Percentiles rank a stretch among this genome's conserved stretches.
Evolutionary conservation across 2,797 vertebrate species (phyloP).

Genomic region (Poeciliopsis gracilis): DNA sequence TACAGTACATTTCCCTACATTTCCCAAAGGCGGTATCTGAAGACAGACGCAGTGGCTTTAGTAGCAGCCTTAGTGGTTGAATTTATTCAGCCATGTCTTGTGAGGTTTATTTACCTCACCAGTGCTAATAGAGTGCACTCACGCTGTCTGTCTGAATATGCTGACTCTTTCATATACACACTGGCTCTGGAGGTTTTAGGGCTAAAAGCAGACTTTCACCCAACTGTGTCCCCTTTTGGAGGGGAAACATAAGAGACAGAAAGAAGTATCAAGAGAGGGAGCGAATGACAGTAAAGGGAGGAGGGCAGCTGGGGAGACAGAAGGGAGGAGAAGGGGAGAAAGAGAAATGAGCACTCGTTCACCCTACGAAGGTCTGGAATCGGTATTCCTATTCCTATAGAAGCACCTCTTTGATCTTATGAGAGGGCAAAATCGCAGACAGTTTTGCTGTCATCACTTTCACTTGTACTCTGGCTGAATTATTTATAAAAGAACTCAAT

Average conservation of each 20-base stretch:
- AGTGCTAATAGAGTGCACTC: conserved; percentile 77
- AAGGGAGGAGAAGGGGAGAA: conserved; percentile 29
- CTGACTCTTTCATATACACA: conserved; percentile 66
- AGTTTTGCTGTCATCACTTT: conserved; percentile 87
- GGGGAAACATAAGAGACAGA: conserved; percentile 63
- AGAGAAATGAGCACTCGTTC: conserved; percentile 67
- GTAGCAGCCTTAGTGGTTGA: conserved; percentile 58
- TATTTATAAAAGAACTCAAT: conserved; percentile 87
- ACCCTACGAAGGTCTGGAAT: conserved; percentile 77
- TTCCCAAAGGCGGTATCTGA: conserved; percentile 65
- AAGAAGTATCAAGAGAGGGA: conserved; percentile 33
- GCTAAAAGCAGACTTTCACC: conserved; percentile 76
- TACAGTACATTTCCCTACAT: conserved; percentile 71
- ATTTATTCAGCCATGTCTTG: conserved; percentile 77
- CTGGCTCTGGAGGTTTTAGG: conserved; percentile 65
- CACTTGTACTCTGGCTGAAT: conserved; percentile 84
- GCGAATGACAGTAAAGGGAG: conserved; percentile 32
- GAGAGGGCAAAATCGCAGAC: conserved; percentile 82
- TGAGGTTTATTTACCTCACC: conserved; percentile 79
- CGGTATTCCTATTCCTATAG: conserved; percentile 84
- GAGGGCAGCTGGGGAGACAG: conserved; percentile 16
- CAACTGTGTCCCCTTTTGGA: conserved; percentile 69
- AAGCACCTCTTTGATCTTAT: conserved; percentile 84
- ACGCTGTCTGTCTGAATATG: conserved; percentile 74
- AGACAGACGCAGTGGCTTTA: conserved; percentile 53